Percentiles rank a stretch among this genome's conserved stretches.
Evolutionary conservation across 1,140 invertebrate genomes (phyloP).

Genomic region (Acromyrmex echinatior): DNA sequence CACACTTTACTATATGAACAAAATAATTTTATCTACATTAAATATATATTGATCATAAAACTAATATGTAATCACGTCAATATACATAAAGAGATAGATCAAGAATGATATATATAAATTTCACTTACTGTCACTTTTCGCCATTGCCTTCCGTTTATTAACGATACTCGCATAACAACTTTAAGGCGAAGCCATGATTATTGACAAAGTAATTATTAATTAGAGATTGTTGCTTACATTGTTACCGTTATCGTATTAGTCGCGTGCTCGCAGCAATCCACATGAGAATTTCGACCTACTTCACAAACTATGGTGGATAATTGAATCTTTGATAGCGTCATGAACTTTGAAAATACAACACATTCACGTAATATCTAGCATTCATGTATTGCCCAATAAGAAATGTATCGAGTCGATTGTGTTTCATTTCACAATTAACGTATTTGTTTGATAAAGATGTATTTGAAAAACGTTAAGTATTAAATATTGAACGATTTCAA

Average conservation of each 20-base stretch:
- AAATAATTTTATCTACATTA: neutral
- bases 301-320: slow-evolving; percentile 52
- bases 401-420: slow-evolving; percentile 16
- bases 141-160: neutral
- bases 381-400: slow-evolving; percentile 7
- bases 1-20: neutral
- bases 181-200: slow-evolving; percentile 21
- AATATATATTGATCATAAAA: neutral
- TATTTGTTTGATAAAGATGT: neutral
- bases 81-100: neutral
- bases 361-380: slow-evolving; percentile 3
- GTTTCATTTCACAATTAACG: slow-evolving; percentile 15
- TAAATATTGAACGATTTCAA: neutral
- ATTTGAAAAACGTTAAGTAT: slow-evolving; percentile 10
- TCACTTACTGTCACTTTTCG: neutral
- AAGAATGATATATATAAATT: neutral
- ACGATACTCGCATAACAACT: neutral
- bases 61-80: neutral
- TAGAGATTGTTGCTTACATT: slow-evolving; percentile 20
- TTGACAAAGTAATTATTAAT: slow-evolving; percentile 67
- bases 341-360: slow-evolving; percentile 40
- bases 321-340: slow-evolving; percentile 70
- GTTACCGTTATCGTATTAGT: slow-evolving; percentile 51
- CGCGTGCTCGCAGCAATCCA: slow-evolving; percentile 32
- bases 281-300: slow-evolving; percentile 60